Evolutionary conservation across 2,113 vertebrate genomes (phyloP), one percentile per base, ranked within the genome.

Genomic region (Vulpes vulpes): DNA sequence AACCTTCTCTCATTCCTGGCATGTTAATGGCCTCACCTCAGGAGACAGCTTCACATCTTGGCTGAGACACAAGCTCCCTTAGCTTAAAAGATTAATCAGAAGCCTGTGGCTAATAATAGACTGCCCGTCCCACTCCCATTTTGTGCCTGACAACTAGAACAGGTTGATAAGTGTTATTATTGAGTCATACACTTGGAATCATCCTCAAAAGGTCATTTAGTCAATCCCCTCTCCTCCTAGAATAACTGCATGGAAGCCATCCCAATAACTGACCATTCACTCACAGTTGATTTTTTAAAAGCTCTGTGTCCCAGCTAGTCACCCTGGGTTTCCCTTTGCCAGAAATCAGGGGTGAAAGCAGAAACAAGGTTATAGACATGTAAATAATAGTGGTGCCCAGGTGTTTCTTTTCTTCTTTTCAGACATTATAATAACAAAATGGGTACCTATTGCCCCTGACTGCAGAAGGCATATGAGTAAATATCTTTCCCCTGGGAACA

Each of bases 11-110:
- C 92, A 84, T 96, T 96, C 62, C 95, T 96, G 60, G 84, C 57
- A 91, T 86, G 94, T 88, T 97, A 97, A 97, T 95, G 96, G 80
- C 80, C 16, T 96, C 84, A 97, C 81, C 94, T 97, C 97, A 93
- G 85, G 97, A 97, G 96, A 97, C 92, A 97, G 91, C 85, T 90
- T 97, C 89, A 91, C 62, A 97, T 96, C 82, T 97, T 98, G 97
- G 94, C 96, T 95, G 91, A 95, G 96, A 91, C 88, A 96, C 81
- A 97, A 97, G 49, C 55, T 98, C 67, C 88, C 97, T 97, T 97
- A 94, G 84, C 85, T 96, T 95, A 89, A 97, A 97, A 91, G 85
- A 98, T 97, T 96, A 97, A 97, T 97, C 96, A 88, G 95, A 97
- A 96, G 87, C 27, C 71, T 76, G 67, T 59, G 62, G 92, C 94